Base-by-base conservation (phyloP, 2,888 invertebrate genomes). In the Oscheius sp. region DNA sequence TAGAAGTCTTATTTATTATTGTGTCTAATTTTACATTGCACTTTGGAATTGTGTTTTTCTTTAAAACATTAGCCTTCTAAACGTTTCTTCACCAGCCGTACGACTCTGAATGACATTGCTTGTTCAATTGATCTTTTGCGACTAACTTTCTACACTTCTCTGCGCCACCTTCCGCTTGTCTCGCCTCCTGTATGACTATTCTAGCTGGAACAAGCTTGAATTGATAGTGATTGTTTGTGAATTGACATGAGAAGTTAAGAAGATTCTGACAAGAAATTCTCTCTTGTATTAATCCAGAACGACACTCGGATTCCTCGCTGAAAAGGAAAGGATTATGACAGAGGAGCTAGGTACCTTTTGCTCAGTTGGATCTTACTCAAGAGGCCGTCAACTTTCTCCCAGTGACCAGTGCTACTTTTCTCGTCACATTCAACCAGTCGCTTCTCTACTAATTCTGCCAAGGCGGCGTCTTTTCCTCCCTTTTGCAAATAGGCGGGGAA, bases 261-360 rank as follows among this genome's bases (percentile, higher is more conserved):
- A 87, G 81, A 72, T 87, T 87, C 41, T 80, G 75, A 69, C 87
- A 87, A 9, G 85, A 82, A 58, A 87, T 87, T 43, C 86, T 81
- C 72, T 87, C 87, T 56, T 87, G 85, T 41, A 87, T 79, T 27
- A 87, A 75, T 13, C 87, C 87, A n/a, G 81, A 77, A 49, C 87
- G 82, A 72, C 87, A 87, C 63, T 87, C 87, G 13, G 82, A 80
- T 74, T 84, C 84, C 68, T 87, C 87, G 66, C 87, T 86, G 78
- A 66, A 85, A 3, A 21, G 49, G 13, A 5, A 7, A 5, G 3
- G 13, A 7, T 7, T 16, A 13, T 49, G 3, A 5, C 21, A 2
- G 49, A 18, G 3, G n/a, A 49, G 16, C 13, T 16, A 13, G 6
- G 3, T 45, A 83, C 83, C 80, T 81, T 73, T 79, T 83, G 55